Conservation (phyloP, 2,797 vertebrate genomes). For the Alfaro cultratus region DNA sequence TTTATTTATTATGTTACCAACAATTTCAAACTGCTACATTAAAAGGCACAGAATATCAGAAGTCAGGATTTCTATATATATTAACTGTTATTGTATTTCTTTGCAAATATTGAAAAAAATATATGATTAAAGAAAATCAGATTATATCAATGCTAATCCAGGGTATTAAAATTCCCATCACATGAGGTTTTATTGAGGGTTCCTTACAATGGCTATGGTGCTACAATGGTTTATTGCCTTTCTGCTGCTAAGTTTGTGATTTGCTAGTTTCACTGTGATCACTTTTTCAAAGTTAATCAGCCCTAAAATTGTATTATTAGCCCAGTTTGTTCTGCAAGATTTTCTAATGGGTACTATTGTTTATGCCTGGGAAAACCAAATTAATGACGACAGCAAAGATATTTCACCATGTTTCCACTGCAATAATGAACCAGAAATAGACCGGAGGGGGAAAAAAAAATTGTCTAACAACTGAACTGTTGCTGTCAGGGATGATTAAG, state of each 20-base stretch:
- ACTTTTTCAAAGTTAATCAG: slow-evolving; percentile 7
- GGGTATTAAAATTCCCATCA: background rate
- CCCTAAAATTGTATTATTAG: background rate
- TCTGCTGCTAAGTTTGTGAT: background rate
- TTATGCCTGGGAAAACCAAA: background rate
- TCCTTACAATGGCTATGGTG: background rate
- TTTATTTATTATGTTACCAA: background rate
- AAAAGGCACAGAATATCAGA: background rate
- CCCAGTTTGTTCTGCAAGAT: background rate
- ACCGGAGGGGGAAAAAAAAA: background rate
- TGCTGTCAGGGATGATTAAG: background rate
- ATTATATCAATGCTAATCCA: background rate
- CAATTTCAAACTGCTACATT: background rate
- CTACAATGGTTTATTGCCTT: background rate
- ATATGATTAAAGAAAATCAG: background rate
- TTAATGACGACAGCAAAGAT: background rate
- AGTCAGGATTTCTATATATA: background rate
- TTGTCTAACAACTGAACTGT: background rate
- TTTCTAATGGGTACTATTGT: background rate
- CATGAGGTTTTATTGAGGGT: background rate
- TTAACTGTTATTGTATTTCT: background rate
- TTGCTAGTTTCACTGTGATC: background rate
- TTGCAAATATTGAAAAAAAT: background rate
- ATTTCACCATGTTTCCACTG: background rate
- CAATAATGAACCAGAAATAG: slow-evolving; percentile 3